A percentile compares a stretch with the other conserved stretches of the same genome.
Conservation (phyloP, 2,113 vertebrate species). For the Nannospalax galili region DNA sequence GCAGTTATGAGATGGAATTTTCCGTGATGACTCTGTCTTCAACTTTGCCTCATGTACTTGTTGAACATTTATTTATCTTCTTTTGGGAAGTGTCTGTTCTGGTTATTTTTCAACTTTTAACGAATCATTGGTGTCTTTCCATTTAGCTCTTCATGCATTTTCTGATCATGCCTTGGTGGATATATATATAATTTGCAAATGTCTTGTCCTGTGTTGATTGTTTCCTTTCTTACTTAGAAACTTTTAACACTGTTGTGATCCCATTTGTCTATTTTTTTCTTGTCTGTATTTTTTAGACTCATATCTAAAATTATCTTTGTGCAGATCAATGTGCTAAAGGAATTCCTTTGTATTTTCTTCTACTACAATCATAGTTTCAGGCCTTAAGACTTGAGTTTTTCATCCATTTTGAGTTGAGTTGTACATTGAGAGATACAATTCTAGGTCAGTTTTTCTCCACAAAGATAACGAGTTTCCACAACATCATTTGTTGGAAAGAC, state of each 20-base stretch:
- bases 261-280: neutral
- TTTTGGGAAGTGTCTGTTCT: no score
- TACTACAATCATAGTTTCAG: neutral
- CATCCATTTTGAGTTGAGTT: neutral
- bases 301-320: neutral
- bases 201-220: neutral
- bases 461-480: neutral
- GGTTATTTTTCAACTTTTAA: no score
- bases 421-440: neutral
- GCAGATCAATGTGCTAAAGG: neutral
- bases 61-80: no score
- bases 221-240: neutral
- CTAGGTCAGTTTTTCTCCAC: neutral
- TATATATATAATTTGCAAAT: no score
- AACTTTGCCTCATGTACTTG: no score
- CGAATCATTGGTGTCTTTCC: no score
- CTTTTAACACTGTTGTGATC: neutral
- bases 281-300: neutral
- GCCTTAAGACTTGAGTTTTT: neutral
- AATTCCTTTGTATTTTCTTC: neutral
- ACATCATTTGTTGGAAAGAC: neutral
- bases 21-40: no score
- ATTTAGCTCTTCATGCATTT: no score
- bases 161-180: no score
- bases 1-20: no score